Evolutionary conservation across 1,140 invertebrate genomes (phyloP).

Genomic region (Sarcophaga peregrina): DNA sequence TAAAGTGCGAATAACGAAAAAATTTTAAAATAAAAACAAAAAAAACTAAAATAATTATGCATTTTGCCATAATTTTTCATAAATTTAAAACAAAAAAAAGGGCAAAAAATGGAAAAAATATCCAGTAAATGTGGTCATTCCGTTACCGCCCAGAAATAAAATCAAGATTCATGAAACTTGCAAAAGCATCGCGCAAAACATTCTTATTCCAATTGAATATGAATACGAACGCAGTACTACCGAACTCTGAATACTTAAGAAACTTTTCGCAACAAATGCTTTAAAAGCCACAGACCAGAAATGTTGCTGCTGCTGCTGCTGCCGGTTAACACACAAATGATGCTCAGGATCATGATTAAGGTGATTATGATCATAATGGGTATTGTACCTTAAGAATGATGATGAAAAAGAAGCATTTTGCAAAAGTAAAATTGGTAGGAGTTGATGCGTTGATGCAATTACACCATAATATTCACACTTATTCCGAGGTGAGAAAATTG

Average conservation of each 20-base stretch:
- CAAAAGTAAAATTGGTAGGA: constrained; percentile 64
- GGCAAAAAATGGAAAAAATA: not conserved
- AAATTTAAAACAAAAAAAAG: constrained; percentile 49
- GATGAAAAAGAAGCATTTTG: constrained; percentile 51
- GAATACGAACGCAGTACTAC: not conserved
- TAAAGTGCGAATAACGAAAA: not conserved
- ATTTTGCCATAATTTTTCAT: constrained; percentile 63
- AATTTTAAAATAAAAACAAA: constrained; percentile 12
- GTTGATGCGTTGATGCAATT: constrained; percentile 67
- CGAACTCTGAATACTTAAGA: too few relatives aligned
- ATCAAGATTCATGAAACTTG: not conserved
- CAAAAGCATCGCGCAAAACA: not conserved
- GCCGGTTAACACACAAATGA: not conserved
- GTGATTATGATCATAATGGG: not conserved
- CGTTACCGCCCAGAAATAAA: constrained; percentile 24
- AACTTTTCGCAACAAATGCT: too few relatives aligned
- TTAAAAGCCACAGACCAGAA: too few relatives aligned
- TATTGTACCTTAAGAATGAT: not conserved
- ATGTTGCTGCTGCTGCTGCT: too few relatives aligned
- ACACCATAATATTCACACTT: constrained; percentile 67
- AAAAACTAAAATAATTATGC: constrained; percentile 64
- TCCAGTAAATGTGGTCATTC: constrained; percentile 14
- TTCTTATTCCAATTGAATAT: not conserved
- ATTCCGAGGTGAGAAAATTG: constrained; percentile 67
- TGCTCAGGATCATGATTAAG: not conserved